These are phyloP conservation scores for Sebastes miniatus DNA, from an alignment of 2,797 vertebrate genomes.

Conservation along the genomic window DNA sequence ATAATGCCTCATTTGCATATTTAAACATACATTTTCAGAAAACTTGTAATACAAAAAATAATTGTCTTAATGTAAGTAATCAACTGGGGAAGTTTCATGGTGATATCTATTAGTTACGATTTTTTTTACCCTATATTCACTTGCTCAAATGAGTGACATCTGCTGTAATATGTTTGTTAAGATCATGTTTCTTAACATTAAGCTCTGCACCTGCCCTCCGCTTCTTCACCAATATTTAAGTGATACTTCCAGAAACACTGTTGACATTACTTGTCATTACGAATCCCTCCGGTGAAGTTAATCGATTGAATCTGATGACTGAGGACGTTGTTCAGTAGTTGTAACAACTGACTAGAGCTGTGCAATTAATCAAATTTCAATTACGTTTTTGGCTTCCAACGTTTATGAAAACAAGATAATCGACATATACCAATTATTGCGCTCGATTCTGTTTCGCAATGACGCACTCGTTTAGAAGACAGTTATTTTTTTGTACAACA, in stretches of 20 bases:
- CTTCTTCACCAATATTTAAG: slow-evolving; percentile 16
- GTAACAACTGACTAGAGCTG: no score
- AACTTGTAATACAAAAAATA: not conserved
- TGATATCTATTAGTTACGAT: not conserved
- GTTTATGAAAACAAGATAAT: no score
- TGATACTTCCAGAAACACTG: slow-evolving; percentile 23
- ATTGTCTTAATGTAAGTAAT: no score
- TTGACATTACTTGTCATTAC: slow-evolving; percentile 24
- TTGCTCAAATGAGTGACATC: not conserved
- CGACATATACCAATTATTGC: no score
- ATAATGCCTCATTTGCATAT: not conserved
- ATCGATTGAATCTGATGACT: slow-evolving; percentile 38
- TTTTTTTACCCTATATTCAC: no score
- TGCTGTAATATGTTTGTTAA: not conserved
- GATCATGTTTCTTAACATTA: not conserved
- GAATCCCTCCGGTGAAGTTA: slow-evolving; percentile 55
- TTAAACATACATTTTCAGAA: not conserved
- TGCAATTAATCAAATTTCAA: no score
- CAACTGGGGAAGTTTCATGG: no score
- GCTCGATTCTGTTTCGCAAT: no score
- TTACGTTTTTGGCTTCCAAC: no score
- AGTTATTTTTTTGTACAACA: no score
- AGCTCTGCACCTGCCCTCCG: not conserved
- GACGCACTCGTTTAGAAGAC: no score
- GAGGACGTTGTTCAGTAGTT: not conserved